These are phyloP conservation scores for Holothuria scabra DNA, from an alignment of 53 echinoderm and acorn worm species.

Conservation along the genomic window DNA sequence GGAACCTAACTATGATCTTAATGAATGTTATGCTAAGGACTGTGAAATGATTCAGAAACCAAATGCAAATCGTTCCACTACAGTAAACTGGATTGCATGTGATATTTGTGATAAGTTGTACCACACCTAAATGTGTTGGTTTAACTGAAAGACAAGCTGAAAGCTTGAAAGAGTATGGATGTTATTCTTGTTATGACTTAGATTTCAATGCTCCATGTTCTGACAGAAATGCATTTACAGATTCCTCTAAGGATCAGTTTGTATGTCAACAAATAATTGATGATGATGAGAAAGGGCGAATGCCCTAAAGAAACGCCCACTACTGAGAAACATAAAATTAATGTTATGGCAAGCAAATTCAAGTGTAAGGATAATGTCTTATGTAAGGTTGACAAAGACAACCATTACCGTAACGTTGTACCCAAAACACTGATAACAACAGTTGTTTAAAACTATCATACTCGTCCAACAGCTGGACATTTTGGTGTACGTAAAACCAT, in stretches of 20 bases:
- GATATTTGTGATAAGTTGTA: conserved; percentile 22
- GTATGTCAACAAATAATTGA: conserved; percentile 13
- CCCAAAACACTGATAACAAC: no score
- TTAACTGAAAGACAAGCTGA: no score
- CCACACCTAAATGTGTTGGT: no score
- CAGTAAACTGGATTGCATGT: conserved; percentile 54
- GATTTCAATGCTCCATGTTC: background rate
- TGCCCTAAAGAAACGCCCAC: background rate
- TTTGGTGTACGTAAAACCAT: no score
- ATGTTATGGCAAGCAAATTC: background rate
- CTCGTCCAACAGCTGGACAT: no score
- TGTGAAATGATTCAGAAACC: conserved; percentile 16
- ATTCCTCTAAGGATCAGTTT: no score
- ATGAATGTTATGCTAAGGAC: conserved; percentile 15
- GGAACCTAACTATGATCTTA: conserved; percentile 33
- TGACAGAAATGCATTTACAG: no score
- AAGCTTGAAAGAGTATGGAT: no score
- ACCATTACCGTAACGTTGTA: no score
- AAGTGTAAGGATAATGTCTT: background rate
- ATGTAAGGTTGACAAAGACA: background rate
- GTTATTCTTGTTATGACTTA: conserved; percentile 19
- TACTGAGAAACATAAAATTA: no score
- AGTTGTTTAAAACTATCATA: conserved; percentile 22
- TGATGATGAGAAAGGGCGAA: background rate
- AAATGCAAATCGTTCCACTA: background rate